A percentile compares a stretch with the other conserved stretches of the same genome.
phyloP scores from a whole-genome alignment of 2,888 invertebrate species.

The Anaspis maculata region DNA sequence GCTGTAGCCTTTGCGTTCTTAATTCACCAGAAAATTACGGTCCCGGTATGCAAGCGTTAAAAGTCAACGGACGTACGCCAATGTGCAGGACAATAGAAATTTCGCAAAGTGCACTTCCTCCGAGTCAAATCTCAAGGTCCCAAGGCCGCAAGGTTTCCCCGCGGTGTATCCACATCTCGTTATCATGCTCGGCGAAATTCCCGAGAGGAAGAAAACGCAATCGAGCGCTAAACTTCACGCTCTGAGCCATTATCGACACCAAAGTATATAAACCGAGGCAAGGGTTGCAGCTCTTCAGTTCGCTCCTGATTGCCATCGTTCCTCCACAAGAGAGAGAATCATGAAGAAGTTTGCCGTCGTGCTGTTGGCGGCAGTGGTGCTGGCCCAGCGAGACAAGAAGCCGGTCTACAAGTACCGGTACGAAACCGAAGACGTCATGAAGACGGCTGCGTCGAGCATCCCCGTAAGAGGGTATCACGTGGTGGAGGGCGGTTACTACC shows the following conservation, averaged over 20 bases:
- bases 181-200: constrained; percentile 12
- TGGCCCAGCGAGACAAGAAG: constrained; percentile 16
- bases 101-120: constrained; percentile 14
- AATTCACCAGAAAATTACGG: too few relatives aligned
- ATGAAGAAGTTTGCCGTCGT: constrained; percentile 6
- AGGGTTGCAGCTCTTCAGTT: background rate
- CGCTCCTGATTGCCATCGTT: too few relatives aligned
- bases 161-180: constrained; percentile 10
- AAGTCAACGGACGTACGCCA: constrained; percentile 13
- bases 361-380: constrained; percentile 10
- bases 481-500: constrained; percentile 52
- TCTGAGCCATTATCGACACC: constrained; percentile 6
- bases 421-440: constrained; percentile 38
- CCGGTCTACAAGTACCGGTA: constrained; percentile 37
- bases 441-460: constrained; percentile 33
- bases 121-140: constrained; percentile 14
- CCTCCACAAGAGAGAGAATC: too few relatives aligned
- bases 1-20: too few relatives aligned
- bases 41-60: too few relatives aligned
- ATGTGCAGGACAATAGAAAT: too few relatives aligned
- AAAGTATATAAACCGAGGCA: constrained; percentile 1
- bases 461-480: constrained; percentile 49
- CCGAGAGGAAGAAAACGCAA: constrained; percentile 13
- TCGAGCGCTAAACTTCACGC: constrained; percentile 12
- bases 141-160: constrained; percentile 13